Conservation (phyloP, 2,888 invertebrate species). For the Eupithecia centaureata region DNA sequence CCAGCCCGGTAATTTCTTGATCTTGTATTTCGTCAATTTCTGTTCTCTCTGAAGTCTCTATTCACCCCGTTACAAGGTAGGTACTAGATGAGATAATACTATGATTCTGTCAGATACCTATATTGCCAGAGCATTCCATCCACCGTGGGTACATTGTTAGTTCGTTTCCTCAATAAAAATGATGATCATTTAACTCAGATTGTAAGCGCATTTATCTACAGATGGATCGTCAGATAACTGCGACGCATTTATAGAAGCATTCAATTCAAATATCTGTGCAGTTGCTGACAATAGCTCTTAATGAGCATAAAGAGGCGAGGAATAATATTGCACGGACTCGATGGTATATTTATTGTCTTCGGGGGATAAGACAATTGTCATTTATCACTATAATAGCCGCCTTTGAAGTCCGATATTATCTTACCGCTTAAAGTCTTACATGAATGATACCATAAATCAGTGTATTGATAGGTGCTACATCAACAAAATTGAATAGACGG, state of each 20-base stretch:
- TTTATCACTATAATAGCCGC: constrained; percentile 80
- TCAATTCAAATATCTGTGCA: constrained; percentile 79
- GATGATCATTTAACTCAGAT: constrained; percentile 48
- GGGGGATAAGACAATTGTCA: constrained; percentile 80
- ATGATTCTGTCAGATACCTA: too few species aligned
- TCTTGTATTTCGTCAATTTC: too few species aligned
- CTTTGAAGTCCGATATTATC: constrained; percentile 81
- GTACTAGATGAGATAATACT: too few species aligned
- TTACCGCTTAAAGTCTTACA: constrained; percentile 62
- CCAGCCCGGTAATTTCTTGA: too few species aligned
- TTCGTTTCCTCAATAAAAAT: constrained; percentile 31
- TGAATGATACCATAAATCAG: constrained; percentile 66
- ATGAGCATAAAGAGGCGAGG: constrained; percentile 76
- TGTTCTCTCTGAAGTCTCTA: too few species aligned
- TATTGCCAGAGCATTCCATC: background rate
- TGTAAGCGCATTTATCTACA: constrained; percentile 66
- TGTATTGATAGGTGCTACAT: constrained; percentile 57
- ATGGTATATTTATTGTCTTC: constrained; percentile 76
- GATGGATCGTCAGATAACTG: constrained; percentile 74
- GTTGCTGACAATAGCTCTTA: constrained; percentile 77
- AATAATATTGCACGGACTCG: constrained; percentile 76
- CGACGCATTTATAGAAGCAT: constrained; percentile 69
- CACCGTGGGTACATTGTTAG: constrained; percentile 10
- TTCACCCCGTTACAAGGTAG: too few species aligned
- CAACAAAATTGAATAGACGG: constrained; percentile 51